A percentile compares a stretch with the other conserved stretches of the same genome.
These are phyloP conservation scores for Pandemis cinnamomeana DNA, from an alignment of 2,888 invertebrate genomes.

Conservation along the genomic window DNA sequence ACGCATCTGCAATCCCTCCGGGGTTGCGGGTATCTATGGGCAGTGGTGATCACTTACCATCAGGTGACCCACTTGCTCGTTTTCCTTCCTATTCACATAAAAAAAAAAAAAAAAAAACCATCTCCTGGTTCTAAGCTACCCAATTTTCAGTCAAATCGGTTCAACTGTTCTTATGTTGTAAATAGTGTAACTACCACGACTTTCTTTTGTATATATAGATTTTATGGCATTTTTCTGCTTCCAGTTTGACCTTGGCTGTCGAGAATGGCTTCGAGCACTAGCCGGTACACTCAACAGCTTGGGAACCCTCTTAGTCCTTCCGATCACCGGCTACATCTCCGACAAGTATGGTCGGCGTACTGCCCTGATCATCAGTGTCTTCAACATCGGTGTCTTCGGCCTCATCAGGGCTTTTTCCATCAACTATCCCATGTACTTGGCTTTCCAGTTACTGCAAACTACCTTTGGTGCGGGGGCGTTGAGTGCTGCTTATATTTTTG, in stretches of 20 bases:
- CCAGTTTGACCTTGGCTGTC: conserved; percentile 87
- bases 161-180: too few species aligned
- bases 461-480: conserved; percentile 81
- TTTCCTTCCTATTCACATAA: too few species aligned
- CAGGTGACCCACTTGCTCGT: too few species aligned
- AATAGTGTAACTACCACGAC: background rate
- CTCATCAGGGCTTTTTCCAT: conserved; percentile 82
- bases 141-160: too few species aligned
- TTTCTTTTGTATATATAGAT: too few species aligned
- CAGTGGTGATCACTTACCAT: too few species aligned
- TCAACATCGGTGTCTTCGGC: conserved; percentile 71
- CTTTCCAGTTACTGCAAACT: conserved; percentile 82
- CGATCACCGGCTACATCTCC: conserved; percentile 87
- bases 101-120: too few species aligned
- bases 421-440: conserved; percentile 82
- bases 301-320: conserved; percentile 88
- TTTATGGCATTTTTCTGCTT: conserved; percentile 46
- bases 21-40: too few species aligned
- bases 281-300: conserved; percentile 89
- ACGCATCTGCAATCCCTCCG: too few species aligned
- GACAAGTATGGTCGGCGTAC: conserved; percentile 85
- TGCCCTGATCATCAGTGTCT: conserved; percentile 76
- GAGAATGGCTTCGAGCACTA: conserved; percentile 88
- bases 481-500: conserved; percentile 78
- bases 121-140: too few species aligned